Percentiles rank a stretch among this genome's conserved stretches.
Conservation (phyloP, 1,140 invertebrate genomes). For the Propsilocerus akamusi region DNA sequence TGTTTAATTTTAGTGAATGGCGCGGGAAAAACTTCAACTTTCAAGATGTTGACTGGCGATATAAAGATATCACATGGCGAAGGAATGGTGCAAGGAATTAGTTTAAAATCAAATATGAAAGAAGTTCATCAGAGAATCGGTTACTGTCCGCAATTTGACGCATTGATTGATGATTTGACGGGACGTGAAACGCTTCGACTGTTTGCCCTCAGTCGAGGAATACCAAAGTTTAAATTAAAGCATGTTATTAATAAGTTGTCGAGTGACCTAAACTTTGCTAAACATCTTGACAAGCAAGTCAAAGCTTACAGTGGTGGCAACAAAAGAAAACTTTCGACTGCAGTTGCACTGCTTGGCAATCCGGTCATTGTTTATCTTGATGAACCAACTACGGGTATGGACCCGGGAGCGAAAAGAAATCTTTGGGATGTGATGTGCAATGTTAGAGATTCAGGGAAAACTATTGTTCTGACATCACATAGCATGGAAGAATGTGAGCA, state of each 20-base stretch:
- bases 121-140: slow-evolving; percentile 40
- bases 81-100: slow-evolving; percentile 32
- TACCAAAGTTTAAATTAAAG: slow-evolving; percentile 28
- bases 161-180: slow-evolving; percentile 60
- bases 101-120: slow-evolving; percentile 31
- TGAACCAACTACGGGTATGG: slow-evolving; percentile 51
- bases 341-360: slow-evolving; percentile 71
- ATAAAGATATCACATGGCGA: slow-evolving; percentile 30
- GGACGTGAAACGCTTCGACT: slow-evolving; percentile 57
- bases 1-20: too few relatives aligned
- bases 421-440: slow-evolving; percentile 43
- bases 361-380: slow-evolving; percentile 68
- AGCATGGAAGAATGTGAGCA: slow-evolving; percentile 67
- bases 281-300: slow-evolving; percentile 17
- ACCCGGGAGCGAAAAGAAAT: slow-evolving; percentile 57
- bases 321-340: slow-evolving; percentile 79
- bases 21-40: slow-evolving; percentile 66
- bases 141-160: slow-evolving; percentile 75
- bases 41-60: slow-evolving; percentile 80
- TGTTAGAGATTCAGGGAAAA: slow-evolving; percentile 27
- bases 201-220: slow-evolving; percentile 57
- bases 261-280: background rate
- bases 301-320: slow-evolving; percentile 68
- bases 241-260: background rate
- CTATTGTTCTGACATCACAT: slow-evolving; percentile 55